Conservation (phyloP, 2,888 invertebrate genomes). For the Rotaria sp. region DNA sequence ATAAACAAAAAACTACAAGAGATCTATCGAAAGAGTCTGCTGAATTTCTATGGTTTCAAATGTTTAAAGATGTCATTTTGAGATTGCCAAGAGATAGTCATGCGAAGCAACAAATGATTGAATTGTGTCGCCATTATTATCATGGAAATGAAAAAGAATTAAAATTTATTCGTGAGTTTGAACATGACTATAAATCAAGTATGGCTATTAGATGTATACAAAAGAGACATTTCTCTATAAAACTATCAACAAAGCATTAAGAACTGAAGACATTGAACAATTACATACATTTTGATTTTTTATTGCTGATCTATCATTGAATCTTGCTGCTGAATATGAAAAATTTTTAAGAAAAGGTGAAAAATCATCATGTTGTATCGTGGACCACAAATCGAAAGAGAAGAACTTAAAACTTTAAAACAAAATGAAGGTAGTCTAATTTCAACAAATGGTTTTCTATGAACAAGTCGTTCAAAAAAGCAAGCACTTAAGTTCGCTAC, state of each 20-base stretch:
- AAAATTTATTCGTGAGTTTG: neutral
- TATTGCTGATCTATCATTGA: neutral
- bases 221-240: neutral
- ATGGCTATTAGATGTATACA: neutral
- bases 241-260: neutral
- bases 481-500: neutral
- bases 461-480: neutral
- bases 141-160: neutral
- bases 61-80: neutral
- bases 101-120: neutral
- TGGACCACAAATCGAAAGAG: neutral
- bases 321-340: neutral
- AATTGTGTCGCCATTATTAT: neutral
- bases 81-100: neutral
- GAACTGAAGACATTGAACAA: neutral
- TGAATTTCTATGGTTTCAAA: neutral
- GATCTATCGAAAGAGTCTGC: neutral
- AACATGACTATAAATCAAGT: neutral
- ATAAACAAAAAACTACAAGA: neutral
- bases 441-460: neutral
- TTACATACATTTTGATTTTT: neutral
- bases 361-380: neutral
- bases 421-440: neutral
- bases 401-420: neutral
- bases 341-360: neutral